phyloP scores from a whole-genome alignment of 2,888 invertebrate species.

The Campaea margaritaria region DNA sequence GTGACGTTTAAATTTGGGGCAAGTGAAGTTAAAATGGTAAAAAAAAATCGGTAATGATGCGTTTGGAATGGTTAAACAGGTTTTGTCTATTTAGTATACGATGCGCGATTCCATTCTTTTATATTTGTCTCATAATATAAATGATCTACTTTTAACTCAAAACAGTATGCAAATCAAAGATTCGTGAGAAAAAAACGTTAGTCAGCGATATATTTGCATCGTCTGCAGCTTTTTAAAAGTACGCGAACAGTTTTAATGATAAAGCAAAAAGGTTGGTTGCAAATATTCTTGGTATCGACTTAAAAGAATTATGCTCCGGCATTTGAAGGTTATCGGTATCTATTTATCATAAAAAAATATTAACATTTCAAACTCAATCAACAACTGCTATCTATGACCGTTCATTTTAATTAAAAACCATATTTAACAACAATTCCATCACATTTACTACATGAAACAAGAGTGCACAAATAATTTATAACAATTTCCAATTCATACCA shows the following conservation, averaged over 20 bases:
- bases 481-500: background rate
- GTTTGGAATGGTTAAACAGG: constrained; percentile 78
- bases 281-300: no score
- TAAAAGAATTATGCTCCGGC: no score
- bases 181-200: constrained; percentile 68
- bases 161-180: constrained; percentile 59
- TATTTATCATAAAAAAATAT: no score
- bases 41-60: constrained; percentile 65
- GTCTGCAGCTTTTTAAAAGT: no score
- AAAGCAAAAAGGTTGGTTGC: background rate
- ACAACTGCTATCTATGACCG: background rate
- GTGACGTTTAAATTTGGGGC: constrained; percentile 4
- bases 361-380: background rate
- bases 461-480: constrained; percentile 11
- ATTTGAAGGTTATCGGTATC: no score
- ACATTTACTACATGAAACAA: constrained; percentile 9
- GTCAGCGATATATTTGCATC: no score
- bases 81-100: constrained; percentile 79
- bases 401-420: background rate
- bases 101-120: constrained; percentile 59
- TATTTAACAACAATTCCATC: background rate
- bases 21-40: background rate
- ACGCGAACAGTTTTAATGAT: background rate
- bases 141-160: constrained; percentile 58
- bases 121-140: constrained; percentile 56